Evolutionary conservation across 2,888 invertebrate species (phyloP).

Genomic region (Zonitis immaculata): DNA sequence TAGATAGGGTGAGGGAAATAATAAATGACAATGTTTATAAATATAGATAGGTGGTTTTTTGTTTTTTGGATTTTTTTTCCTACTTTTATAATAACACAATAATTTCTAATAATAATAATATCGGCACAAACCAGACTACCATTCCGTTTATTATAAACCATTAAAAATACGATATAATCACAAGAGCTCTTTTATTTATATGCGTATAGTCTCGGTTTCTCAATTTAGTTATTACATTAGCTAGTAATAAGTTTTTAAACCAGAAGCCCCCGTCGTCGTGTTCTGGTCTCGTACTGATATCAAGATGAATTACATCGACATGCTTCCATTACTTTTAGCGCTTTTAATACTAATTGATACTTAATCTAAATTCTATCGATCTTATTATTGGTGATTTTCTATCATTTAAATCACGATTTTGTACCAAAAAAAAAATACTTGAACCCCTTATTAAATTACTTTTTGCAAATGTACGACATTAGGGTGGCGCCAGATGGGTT

Average conservation of each 20-base stretch:
- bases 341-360: slow-evolving; percentile 3
- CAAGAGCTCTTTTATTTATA: slow-evolving; percentile 33
- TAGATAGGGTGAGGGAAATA: slow-evolving; percentile 33
- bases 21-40: slow-evolving; percentile 46
- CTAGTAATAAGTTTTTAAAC: slow-evolving; percentile 23
- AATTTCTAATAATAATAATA: too few relatives aligned
- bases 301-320: slow-evolving; percentile 7
- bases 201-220: slow-evolving; percentile 29
- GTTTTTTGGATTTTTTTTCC: too few relatives aligned
- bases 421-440: too few relatives aligned
- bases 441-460: too few relatives aligned
- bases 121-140: slow-evolving; percentile 31
- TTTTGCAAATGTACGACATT: too few relatives aligned
- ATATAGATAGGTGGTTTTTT: too few relatives aligned
- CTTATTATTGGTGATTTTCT: background rate
- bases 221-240: slow-evolving; percentile 35
- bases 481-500: slow-evolving; percentile 32
- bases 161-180: slow-evolving; percentile 27
- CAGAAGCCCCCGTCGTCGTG: slow-evolving; percentile 30
- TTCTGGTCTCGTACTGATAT: slow-evolving; percentile 7
- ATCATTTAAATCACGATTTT: background rate
- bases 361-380: slow-evolving; percentile 1
- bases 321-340: background rate
- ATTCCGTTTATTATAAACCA: slow-evolving; percentile 21
- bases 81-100: too few relatives aligned